phyloP scores from a whole-genome alignment of 2,113 vertebrate genomes.

The Camelus bactrianus region DNA sequence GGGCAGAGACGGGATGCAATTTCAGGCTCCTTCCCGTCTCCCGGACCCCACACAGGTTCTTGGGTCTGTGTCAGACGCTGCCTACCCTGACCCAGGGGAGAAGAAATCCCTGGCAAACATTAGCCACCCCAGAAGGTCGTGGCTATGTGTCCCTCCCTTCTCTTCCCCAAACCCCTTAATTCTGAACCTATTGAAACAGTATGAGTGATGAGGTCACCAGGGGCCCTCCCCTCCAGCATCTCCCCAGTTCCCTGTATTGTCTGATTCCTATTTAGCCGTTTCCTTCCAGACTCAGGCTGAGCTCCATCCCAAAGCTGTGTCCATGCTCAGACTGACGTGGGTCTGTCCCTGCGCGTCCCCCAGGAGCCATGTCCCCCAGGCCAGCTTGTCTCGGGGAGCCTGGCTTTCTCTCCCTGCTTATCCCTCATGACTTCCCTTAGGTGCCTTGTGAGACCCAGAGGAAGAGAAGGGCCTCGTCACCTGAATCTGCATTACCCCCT shows the following conservation, averaged over 20 bases:
- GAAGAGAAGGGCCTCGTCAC: background rate
- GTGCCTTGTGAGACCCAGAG: background rate
- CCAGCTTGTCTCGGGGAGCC: background rate
- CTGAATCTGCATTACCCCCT: background rate
- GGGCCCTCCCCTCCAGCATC: rapidly evolving
- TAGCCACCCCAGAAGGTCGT: rapidly evolving
- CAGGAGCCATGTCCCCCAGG: rapidly evolving
- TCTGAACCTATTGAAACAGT: too few species aligned
- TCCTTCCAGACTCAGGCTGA: background rate
- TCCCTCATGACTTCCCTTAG: background rate
- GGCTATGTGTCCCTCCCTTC: background rate
- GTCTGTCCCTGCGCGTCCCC: rapidly evolving
- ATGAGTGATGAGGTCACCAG: rapidly evolving
- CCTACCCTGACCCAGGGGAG: rapidly evolving
- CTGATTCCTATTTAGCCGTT: rapidly evolving
- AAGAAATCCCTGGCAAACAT: background rate
- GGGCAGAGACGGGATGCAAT: background rate
- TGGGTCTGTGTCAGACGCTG: background rate
- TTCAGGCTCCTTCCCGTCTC: background rate
- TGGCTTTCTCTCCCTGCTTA: background rate
- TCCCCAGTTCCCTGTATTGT: rapidly evolving
- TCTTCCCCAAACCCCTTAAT: too few species aligned
- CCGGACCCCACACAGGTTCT: rapidly evolving
- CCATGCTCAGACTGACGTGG: rapidly evolving
- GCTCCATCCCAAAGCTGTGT: background rate